Evolutionary conservation across 2,888 invertebrate genomes (phyloP).

Genomic region (Gerris lacustris): DNA sequence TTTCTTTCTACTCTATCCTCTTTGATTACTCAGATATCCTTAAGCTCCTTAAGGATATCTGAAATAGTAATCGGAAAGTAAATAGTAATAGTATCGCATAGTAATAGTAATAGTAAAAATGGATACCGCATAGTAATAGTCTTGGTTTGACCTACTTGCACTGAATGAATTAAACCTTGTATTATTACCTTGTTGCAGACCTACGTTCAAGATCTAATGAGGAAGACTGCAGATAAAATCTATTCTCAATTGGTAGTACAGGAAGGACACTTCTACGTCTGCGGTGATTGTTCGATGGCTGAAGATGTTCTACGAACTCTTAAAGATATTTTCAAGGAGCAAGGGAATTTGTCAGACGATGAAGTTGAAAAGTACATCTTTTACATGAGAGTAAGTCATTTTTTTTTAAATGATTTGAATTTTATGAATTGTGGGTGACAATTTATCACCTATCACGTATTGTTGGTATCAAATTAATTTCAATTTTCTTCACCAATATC

Average conservation of each 20-base stretch:
- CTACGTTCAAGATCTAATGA: slow-evolving; percentile 83
- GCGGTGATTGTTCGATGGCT: slow-evolving; percentile 95
- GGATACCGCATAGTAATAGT: no score
- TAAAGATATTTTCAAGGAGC: slow-evolving; percentile 62
- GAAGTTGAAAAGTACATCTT: slow-evolving; percentile 78
- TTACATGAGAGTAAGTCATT: slow-evolving; percentile 57
- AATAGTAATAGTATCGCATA: no score
- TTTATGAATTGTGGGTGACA: no score
- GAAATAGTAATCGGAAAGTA: no score
- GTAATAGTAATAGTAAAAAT: no score
- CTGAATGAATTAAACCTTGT: neutral
- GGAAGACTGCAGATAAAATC: slow-evolving; percentile 65
- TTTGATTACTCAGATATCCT: no score
- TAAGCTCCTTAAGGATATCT: no score
- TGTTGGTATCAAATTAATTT: no score
- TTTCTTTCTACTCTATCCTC: no score
- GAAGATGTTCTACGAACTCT: slow-evolving; percentile 87
- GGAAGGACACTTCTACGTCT: slow-evolving; percentile 76
- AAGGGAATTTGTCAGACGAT: slow-evolving; percentile 61
- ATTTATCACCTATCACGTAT: no score
- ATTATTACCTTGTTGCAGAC: slow-evolving; percentile 46
- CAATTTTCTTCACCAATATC: no score
- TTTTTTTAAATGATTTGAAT: neutral
- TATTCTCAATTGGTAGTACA: slow-evolving; percentile 62
- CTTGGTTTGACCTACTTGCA: neutral